Evolutionary conservation across 2,888 invertebrate genomes (phyloP).

Genomic region (Orthosia gothica): DNA sequence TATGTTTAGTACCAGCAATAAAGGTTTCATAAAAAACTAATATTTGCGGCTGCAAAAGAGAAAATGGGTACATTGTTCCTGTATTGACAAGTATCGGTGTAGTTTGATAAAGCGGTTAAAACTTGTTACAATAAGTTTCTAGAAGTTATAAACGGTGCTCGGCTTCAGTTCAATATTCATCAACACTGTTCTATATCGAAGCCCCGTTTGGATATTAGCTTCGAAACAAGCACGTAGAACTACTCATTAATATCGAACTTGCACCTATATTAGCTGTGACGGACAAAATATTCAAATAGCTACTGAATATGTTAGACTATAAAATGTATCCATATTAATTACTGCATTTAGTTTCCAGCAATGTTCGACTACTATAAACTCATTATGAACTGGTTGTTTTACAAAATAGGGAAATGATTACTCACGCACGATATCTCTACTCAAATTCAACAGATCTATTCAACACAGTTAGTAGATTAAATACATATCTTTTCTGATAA

Average conservation of each 20-base stretch:
- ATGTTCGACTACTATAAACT: conserved; percentile 3
- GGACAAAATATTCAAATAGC: conserved; percentile 4
- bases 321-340: conserved; percentile 13
- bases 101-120: no score
- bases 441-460: neutral
- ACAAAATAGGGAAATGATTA: neutral
- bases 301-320: neutral
- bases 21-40: no score
- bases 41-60: neutral
- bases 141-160: neutral
- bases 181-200: neutral
- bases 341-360: neutral
- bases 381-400: neutral
- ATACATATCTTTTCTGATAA: no score
- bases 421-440: neutral
- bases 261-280: conserved; percentile 3
- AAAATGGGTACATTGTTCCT: neutral
- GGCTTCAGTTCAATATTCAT: neutral
- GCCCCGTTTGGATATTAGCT: neutral
- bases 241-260: conserved; percentile 4
- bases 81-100: neutral
- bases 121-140: no score
- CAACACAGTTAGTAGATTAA: neutral
- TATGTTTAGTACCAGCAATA: no score
- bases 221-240: neutral